phyloP scores from a whole-genome alignment of 2,113 vertebrate genomes.

The Paratilapia polleni region DNA sequence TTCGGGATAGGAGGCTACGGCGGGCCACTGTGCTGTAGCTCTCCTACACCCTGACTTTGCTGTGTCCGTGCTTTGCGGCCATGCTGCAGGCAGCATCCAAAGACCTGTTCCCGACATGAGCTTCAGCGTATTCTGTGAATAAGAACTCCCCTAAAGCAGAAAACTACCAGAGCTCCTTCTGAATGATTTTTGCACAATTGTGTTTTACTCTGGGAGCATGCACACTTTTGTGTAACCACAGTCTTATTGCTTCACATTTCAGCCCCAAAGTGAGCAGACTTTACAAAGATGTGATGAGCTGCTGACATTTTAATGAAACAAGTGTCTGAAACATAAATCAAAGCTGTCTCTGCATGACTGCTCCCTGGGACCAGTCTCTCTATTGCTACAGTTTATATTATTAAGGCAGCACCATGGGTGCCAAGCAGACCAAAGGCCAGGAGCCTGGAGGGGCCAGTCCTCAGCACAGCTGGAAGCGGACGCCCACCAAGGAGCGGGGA shows the following conservation, averaged over 20 bases:
- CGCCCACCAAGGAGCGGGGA: conserved; percentile 80
- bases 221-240: background rate
- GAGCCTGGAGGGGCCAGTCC: conserved; percentile 80
- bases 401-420: conserved; percentile 83
- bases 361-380: conserved; percentile 22
- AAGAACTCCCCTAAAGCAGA: background rate
- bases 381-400: conserved; percentile 21
- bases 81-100: conserved; percentile 71
- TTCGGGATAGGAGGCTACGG: conserved; percentile 63
- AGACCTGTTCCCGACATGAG: conserved; percentile 76
- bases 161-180: background rate
- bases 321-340: background rate
- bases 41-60: conserved; percentile 59
- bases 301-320: conserved; percentile 22
- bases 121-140: background rate
- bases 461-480: conserved; percentile 83
- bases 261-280: background rate
- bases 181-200: background rate
- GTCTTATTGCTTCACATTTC: background rate
- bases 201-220: background rate
- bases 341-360: conserved; percentile 13
- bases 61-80: conserved; percentile 51
- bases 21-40: conserved; percentile 1
- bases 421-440: conserved; percentile 91
- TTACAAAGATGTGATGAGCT: conserved; percentile 21